Evolutionary conservation across 2,113 vertebrate genomes (phyloP).

Genomic region (Struthidea cinerea): DNA sequence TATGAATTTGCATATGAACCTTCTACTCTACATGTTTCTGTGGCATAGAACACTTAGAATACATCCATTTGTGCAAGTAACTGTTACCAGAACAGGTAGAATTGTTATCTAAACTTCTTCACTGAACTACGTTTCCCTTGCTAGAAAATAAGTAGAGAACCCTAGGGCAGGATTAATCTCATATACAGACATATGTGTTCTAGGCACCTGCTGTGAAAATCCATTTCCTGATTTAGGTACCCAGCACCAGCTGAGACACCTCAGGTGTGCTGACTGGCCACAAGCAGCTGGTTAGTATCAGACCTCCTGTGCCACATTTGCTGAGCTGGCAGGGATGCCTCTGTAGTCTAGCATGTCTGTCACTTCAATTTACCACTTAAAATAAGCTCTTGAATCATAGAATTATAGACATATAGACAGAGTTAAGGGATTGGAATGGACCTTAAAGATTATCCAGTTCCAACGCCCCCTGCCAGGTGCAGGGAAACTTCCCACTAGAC

Average conservation of each 20-base stretch:
- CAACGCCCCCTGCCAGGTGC: rapidly evolving
- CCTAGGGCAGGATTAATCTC: background rate
- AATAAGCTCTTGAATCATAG: background rate
- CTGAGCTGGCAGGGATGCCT: background rate
- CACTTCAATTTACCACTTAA: background rate
- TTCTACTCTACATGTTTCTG: background rate
- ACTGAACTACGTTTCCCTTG: background rate
- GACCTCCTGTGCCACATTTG: background rate
- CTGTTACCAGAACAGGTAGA: background rate
- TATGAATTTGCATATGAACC: background rate
- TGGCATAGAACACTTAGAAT: background rate
- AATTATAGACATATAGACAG: background rate
- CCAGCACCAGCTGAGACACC: background rate
- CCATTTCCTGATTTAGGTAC: background rate
- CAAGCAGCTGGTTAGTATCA: background rate
- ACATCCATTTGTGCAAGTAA: background rate
- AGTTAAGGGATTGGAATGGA: background rate
- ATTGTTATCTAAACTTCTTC: background rate
- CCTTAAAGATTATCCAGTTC: background rate
- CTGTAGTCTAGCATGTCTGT: background rate
- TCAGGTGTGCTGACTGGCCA: background rate
- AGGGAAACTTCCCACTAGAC: background rate
- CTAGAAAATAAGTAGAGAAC: background rate
- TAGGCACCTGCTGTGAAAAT: background rate
- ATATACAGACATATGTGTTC: too few species aligned